Base-by-base conservation (phyloP, 2,113 vertebrate species). In the Lycocorax pyrrhopterus region DNA sequence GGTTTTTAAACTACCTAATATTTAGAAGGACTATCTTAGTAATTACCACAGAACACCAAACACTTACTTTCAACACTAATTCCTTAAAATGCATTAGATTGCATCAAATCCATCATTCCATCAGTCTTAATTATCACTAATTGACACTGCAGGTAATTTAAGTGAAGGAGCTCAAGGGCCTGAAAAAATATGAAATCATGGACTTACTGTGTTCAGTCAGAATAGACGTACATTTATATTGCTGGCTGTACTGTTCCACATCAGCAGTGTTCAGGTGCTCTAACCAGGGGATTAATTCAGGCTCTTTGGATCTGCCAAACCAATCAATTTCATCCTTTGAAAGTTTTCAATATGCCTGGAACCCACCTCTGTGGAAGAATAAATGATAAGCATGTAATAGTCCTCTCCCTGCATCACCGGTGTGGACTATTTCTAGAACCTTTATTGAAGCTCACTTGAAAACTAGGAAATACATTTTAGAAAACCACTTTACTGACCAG, bases 121-220 rank as follows among this genome's bases (percentile, higher is more conserved):
- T 43, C 66, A 69, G 13, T 82, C 73, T 84, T 91, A 96, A 87
- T 92, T 93, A 67, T 41, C 69, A 52, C 83, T 93, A 88, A 96
- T 47, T 88, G 85, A 67, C 73, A 71, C 59, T 69, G 69, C 27
- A 78, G 27, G 22, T 87, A 64, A 52, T 91, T 94, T 82, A 93
- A 94, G 59, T 14, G 9, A 87, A 84, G 74, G 51, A 71, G 55
- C 68, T 92, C 56, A 91, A 92, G 87, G 52, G 73, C 39, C 64
- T 94, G 68, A 89, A 75, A 80, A 94, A 52, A 37, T 78, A 55
- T 2, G n/a, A 93, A 95, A 66, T 75, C 37, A 35, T 84, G 89
- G 73, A 56, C 68, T 83, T 73, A 4, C 7, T 52, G 6, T 32
- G 49, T 80, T 88, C 64, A 56, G 47, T 79, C 41, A 87, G 73